Evolutionary conservation across 2,888 invertebrate species (phyloP).

Genomic region (Macaria notata): DNA sequence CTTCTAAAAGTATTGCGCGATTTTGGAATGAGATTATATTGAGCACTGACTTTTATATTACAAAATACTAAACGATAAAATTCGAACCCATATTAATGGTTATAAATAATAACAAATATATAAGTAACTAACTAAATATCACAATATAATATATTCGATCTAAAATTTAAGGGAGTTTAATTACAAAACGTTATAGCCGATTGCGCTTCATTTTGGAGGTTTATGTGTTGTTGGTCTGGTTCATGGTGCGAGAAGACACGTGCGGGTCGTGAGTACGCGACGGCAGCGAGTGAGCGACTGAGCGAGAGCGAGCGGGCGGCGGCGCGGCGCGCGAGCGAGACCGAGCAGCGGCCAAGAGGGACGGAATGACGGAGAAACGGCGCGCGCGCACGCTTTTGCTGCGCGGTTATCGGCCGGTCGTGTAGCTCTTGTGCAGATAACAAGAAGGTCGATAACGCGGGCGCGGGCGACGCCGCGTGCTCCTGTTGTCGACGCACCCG

Average conservation of each 20-base stretch:
- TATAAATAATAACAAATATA: slow-evolving; percentile 72
- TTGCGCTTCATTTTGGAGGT: slow-evolving; percentile 81
- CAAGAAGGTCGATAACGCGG: slow-evolving; percentile 69
- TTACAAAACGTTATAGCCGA: slow-evolving; percentile 78
- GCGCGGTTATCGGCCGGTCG: slow-evolving; percentile 70
- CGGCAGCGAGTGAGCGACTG: slow-evolving; percentile 74
- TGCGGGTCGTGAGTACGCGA: slow-evolving; percentile 67
- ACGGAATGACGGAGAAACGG: slow-evolving; percentile 73
- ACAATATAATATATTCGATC: slow-evolving; percentile 80
- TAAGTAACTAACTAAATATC: slow-evolving; percentile 78
- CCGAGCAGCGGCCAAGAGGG: slow-evolving; percentile 63
- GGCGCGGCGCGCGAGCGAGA: slow-evolving; percentile 57
- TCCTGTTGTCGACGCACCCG: slow-evolving; percentile 40
- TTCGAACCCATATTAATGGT: slow-evolving; percentile 72
- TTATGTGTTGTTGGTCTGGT: slow-evolving; percentile 80
- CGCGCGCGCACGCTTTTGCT: slow-evolving; percentile 80
- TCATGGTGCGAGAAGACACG: slow-evolving; percentile 73
- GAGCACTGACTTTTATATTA: slow-evolving; percentile 74
- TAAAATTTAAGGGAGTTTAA: slow-evolving; percentile 73
- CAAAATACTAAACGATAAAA: slow-evolving; percentile 64
- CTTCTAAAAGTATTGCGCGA: slow-evolving; percentile 61
- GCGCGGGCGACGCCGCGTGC: slow-evolving; percentile 42
- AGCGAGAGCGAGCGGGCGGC: slow-evolving; percentile 39
- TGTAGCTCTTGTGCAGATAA: slow-evolving; percentile 73
- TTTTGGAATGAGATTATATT: slow-evolving; percentile 81